These are phyloP conservation scores for Natrix natrix DNA, from an alignment of 2,797 vertebrate genomes.

Conservation along the genomic window DNA sequence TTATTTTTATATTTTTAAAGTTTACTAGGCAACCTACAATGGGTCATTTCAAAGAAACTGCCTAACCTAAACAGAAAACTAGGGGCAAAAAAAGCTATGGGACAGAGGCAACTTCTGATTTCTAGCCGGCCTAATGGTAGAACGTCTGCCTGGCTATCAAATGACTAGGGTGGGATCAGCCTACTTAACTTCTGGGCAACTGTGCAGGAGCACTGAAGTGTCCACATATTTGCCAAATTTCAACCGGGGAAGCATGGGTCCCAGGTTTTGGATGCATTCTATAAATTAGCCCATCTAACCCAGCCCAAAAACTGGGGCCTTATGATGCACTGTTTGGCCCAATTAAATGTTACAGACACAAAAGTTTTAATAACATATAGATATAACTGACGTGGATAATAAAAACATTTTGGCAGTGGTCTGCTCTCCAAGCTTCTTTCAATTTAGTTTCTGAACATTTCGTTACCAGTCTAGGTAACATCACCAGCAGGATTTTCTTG, in stretches of 20 bases:
- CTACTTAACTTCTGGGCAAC: background rate
- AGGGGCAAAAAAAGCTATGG: background rate
- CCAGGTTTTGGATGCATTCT: too few relatives aligned
- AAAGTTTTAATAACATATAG: background rate
- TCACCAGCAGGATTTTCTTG: too few relatives aligned
- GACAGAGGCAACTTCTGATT: background rate
- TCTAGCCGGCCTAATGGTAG: too few relatives aligned
- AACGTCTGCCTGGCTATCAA: background rate
- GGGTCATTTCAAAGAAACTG: background rate
- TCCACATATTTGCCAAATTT: background rate
- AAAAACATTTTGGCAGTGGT: background rate
- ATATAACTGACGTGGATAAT: background rate
- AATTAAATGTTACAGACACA: background rate
- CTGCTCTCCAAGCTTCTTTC: too few relatives aligned
- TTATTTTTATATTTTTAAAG: background rate
- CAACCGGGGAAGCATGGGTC: too few relatives aligned
- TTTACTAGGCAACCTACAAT: background rate
- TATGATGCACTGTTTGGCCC: background rate
- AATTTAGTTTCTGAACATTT: too few relatives aligned
- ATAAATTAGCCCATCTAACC: too few relatives aligned
- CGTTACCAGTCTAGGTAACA: too few relatives aligned
- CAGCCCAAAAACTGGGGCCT: too few relatives aligned
- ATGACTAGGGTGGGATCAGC: background rate
- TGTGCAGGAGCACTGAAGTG: background rate
- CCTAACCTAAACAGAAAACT: background rate